Evolutionary conservation across 2,888 invertebrate genomes (phyloP), one percentile per base, ranked within the genome.

Genomic region (Lepetodrilus schrolli): DNA sequence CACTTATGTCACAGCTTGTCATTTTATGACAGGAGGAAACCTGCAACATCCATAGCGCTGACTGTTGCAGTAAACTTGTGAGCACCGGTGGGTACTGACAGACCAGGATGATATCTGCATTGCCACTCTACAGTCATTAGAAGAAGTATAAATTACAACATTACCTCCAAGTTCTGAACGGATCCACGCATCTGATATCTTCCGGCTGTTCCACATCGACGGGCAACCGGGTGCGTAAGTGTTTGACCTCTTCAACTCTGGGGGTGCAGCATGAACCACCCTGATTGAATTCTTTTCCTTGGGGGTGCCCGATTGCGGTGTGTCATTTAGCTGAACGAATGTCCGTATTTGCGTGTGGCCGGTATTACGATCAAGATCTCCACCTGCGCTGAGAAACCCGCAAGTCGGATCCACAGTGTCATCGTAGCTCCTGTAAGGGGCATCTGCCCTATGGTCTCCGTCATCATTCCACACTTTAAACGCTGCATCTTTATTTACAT

Each of bases 391-490:
- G 3, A 90, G 86, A 79, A 90, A 90, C 1, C 89, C 89, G 10
- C 89, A 89, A 0, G 87, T 84, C 4, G 90, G 89, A 72, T 89
- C 89, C n/a, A 89, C 82, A 50, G 87, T 86, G 73, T 88, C 88
- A 72, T 89, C 89, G 81, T 85, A 88, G 66, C 81, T 79, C 21
- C 90, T 78, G 58, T 78, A 85, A 4, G 90, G 90, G 0, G 87
- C 89, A 34, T 78, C 76, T 1, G 88, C 81, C 36, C 86, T 65
- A 48, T 82, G 78, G 50, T 88, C 87, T 0, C 88, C 89, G 17
- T 83, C 84, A 75, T 89, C 89, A 72, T 89, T 87, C 84, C 84
- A 88, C 69, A 78, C 80, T 69, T 84, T 86, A 71, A 79, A 87
- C 4, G 76, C 82, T 49, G 74, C 75, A 10, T 74, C 66, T 38